Base-by-base conservation (phyloP, 2,797 vertebrate genomes). In the Sebastes diploproa region DNA sequence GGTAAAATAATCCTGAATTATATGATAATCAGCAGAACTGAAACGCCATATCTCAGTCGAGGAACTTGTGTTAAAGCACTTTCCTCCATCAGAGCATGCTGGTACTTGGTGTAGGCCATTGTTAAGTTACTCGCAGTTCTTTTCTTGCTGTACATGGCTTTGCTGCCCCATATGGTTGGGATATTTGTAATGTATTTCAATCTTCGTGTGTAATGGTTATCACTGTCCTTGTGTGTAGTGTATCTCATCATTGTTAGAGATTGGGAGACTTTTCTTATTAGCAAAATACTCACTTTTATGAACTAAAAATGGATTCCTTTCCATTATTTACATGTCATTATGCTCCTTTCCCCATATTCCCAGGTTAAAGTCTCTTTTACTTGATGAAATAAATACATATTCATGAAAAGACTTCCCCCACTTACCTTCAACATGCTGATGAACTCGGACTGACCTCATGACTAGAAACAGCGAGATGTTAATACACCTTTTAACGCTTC, bases 1-100 rank as follows among this genome's bases (percentile, higher is more conserved):
- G 78, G 88, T 77, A 56, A 90, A 90, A 90, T 94, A 94, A 95
- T 95, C 93, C 93, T 88, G 91, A 94, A 94, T 94, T 94, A 91
- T 93, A 93, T 91, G 91, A 54, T 94, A 89, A 92, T 92, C 88
- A 92, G 84, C 85, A 82, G 83, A 90, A 92, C 30, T 72, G 55
- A 71, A 92, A 68, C 66, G 69, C 75, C 82, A 61, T 88, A 92
- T 94, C 89, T 93, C 70, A 75, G 75, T 58, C 70, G 29, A 59
- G 84, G 77, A 92, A 91, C 86, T 87, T 90, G 85, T 91, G 84
- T 91, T 85, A 71, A 87, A 87, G 89, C 84, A 86, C 81, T 90
- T 93, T 89, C 78, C 81, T 66, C 78, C 77, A 91, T 92, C 80
- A 78, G 85, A 89, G 86, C 81, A 80, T 80, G 87, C 82, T 84